These are phyloP conservation scores for Rhingia campestris DNA, from an alignment of 2,888 invertebrate species.

Conservation along the genomic window DNA sequence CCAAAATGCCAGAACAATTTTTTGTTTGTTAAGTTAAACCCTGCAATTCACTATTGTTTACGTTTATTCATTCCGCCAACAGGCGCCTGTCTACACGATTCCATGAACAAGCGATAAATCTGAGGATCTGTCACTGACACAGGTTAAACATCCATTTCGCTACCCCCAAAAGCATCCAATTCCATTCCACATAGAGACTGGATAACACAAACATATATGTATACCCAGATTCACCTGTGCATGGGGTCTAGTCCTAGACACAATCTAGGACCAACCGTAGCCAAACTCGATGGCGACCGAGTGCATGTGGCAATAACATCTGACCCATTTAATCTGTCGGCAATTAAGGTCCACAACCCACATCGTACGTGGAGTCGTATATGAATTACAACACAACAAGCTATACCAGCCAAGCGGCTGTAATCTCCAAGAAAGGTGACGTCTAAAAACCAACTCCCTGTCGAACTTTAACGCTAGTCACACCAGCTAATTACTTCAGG, in stretches of 20 bases:
- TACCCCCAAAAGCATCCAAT: neutral
- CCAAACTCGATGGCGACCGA: slow-evolving; percentile 15
- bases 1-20: neutral
- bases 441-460: slow-evolving; percentile 39
- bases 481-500: slow-evolving; percentile 60
- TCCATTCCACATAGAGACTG: neutral
- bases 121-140: slow-evolving; percentile 51
- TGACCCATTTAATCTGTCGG: slow-evolving; percentile 64
- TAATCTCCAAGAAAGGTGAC: slow-evolving; percentile 53
- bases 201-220: slow-evolving; percentile 1
- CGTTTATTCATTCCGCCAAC: slow-evolving; percentile 53
- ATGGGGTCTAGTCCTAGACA: slow-evolving; percentile 34
- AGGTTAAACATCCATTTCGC: slow-evolving; percentile 48
- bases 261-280: slow-evolving; percentile 1
- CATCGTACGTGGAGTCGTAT: slow-evolving; percentile 9
- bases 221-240: slow-evolving; percentile 42
- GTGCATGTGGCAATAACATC: slow-evolving; percentile 67
- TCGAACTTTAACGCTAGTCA: slow-evolving; percentile 36
- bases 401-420: slow-evolving; percentile 12
- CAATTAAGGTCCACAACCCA: slow-evolving; percentile 45
- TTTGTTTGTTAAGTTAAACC: neutral
- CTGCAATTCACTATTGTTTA: neutral
- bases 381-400: slow-evolving; percentile 46
- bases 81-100: slow-evolving; percentile 41
- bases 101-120: slow-evolving; percentile 65